Evolutionary conservation across 2,113 vertebrate species (phyloP).

Genomic region (Lampris incognitus): DNA sequence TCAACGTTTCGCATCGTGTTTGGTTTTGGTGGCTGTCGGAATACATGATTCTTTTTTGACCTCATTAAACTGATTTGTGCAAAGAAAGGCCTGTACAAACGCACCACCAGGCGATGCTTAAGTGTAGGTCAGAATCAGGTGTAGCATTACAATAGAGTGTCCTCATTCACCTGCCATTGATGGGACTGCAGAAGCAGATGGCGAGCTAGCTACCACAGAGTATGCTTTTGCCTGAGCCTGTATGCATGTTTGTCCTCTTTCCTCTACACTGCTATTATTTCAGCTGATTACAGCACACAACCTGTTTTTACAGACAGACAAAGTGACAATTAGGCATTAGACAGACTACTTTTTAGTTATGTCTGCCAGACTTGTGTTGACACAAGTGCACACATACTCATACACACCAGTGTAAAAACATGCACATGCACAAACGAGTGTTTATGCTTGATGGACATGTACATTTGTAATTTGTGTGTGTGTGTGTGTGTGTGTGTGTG

Average conservation of each 20-base stretch:
- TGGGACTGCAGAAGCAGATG: not conserved
- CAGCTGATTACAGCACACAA: slow-evolving; percentile 29
- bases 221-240: not conserved
- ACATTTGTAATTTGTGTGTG: too few relatives aligned
- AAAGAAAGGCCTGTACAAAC: too few relatives aligned
- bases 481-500: not conserved
- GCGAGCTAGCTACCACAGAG: too few relatives aligned
- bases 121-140: too few relatives aligned
- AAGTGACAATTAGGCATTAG: slow-evolving; percentile 39
- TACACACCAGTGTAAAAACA: not conserved
- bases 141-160: not conserved
- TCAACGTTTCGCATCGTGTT: too few relatives aligned
- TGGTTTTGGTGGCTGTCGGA: too few relatives aligned
- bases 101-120: too few relatives aligned
- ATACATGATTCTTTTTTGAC: too few relatives aligned
- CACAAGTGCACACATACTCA: slow-evolving; percentile 14
- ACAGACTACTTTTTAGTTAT: slow-evolving; percentile 20
- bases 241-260: slow-evolving; percentile 5
- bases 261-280: slow-evolving; percentile 43
- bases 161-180: slow-evolving; percentile 22
- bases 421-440: too few relatives aligned
- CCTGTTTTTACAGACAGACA: slow-evolving; percentile 33
- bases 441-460: too few relatives aligned
- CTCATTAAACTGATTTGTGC: too few relatives aligned
- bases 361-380: slow-evolving; percentile 19